Base-by-base conservation (phyloP, 2,113 vertebrate species). In the Myotis yumanensis region DNA sequence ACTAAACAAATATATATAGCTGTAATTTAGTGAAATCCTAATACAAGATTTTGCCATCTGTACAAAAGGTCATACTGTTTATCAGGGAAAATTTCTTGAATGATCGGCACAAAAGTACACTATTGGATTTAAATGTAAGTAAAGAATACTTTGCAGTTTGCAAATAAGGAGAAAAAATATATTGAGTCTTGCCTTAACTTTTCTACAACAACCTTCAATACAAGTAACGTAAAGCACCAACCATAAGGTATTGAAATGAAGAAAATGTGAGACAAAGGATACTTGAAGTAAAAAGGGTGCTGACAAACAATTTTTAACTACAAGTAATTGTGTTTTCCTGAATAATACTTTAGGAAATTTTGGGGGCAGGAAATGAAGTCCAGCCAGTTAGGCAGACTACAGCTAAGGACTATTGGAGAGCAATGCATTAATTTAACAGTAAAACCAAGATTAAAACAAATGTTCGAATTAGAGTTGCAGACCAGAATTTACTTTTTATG, bases 281-380 rank as follows among this genome's bases (percentile, higher is more conserved):
- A 8, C 22, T 86, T 57, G 57, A 35, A 54, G 46, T 57, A 54
- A 77, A 71, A 85, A 16, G 8, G 4, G 5, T 91, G 40, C 40
- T 92, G 7, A 57, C 59, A 75, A 25, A 85, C 20, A 69, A 48
- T 64, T 91, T 79, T 72, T 69, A 62, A 89, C 22, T 5, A 46
- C 2, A n/a, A 20, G 3, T 8, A 75, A 28, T 92, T 83, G 9
- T 77, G 28, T 64, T 87, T 96, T 48, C 83, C 32, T 86, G 43
- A 82, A 28, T 90, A 71, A 83, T 57, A 86, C 8, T 72, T 93
- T 30, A 86, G 51, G 35, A 90, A 95, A 79, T 83, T 79, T 1
- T 28, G n/a, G 25, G 32, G 20, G 15, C 28, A 64, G 14, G 62
- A 64, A 15, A 85, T 20, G 52, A 81, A 77, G 3, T 52, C 83